Base-by-base conservation (phyloP, 1,140 invertebrate genomes). In the Pseudomyrmex sp. region DNA sequence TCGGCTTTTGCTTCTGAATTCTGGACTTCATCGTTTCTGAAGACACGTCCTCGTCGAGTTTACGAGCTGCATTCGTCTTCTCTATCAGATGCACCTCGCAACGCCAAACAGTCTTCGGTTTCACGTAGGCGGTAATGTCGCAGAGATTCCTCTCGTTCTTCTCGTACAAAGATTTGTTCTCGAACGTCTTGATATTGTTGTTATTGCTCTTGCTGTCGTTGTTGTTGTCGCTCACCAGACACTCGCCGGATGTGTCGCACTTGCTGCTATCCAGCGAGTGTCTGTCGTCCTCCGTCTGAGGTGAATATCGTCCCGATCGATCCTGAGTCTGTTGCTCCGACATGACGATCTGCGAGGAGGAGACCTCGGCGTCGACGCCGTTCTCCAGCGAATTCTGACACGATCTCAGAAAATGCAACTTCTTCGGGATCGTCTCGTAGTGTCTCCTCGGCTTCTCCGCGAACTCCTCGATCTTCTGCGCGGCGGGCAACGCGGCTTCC, bases 361-460 rank as follows among this genome's bases (percentile, higher is more conserved):
- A 76, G 2, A 85, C 59, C 1, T 85, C 87, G 0, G 65, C 10
- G 2, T 85, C 75, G 4, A 56, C 18, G 1, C 23, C 0, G 2
- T 9, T 8, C 8, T 88, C 74, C 1, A 66, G 13, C 1, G 79
- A 76, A 1, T 86, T 91, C 66, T 93, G 91, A 35, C 90, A 93
- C 0, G 92, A 93, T 5, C 91, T 88, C 3, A 94, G 59, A 18
- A 93, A 91, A 5, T 92, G 83, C 52, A 92, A 50, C 76, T 87
- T 91, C 59, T 88, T 88, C 0, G 89, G 88, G 13, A 58, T 63
- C 0, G 26, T 54, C 9, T 86, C 84, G 1, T 58, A 54, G 0
- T 80, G 61, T 2, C 59, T 89, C 0, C 68, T 59, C 18, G 69
- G 69, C 3, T 70, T 68, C 8, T 87, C 85, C 15, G 4, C 46